These are phyloP conservation scores for Neodiprion lecontei DNA, from an alignment of 1,140 invertebrate genomes.

Conservation along the genomic window DNA sequence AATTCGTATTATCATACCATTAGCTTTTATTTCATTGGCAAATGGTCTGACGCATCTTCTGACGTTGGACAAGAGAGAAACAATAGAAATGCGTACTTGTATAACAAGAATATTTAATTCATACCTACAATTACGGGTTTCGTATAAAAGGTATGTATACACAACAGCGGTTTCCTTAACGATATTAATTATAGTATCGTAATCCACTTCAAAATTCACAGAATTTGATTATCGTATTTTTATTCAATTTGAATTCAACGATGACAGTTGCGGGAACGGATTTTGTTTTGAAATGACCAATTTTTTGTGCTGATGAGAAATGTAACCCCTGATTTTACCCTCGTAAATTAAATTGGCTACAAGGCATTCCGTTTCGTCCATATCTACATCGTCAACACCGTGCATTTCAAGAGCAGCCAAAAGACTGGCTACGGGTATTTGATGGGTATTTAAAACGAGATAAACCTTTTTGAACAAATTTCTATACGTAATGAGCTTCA, in stretches of 20 bases:
- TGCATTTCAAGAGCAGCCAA: constrained; percentile 81
- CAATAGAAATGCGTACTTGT: too few relatives aligned
- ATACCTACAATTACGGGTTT: too few relatives aligned
- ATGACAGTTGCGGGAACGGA: constrained; percentile 83
- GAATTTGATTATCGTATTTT: too few relatives aligned
- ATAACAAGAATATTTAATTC: too few relatives aligned
- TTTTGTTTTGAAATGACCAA: constrained; percentile 97
- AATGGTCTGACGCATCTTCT: too few relatives aligned
- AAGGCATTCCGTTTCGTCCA: constrained; percentile 95
- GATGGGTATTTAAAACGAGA: constrained; percentile 85
- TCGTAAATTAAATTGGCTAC: constrained; percentile 96
- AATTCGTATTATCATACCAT: too few relatives aligned
- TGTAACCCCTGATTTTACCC: constrained; percentile 95
- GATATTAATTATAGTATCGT: not conserved
- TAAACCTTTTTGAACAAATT: constrained; percentile 98
- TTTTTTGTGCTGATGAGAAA: constrained; percentile 96
- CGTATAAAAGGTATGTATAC: too few relatives aligned
- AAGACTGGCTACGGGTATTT: constrained; percentile 87
- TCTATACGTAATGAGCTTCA: constrained; percentile 93
- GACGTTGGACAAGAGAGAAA: too few relatives aligned
- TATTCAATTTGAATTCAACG: constrained; percentile 31
- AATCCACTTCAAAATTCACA: not conserved
- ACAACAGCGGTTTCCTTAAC: too few relatives aligned
- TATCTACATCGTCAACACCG: constrained; percentile 84
- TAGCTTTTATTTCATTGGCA: too few relatives aligned